Base-by-base conservation (phyloP, 2,888 invertebrate species). In the Tinea trinotella region DNA sequence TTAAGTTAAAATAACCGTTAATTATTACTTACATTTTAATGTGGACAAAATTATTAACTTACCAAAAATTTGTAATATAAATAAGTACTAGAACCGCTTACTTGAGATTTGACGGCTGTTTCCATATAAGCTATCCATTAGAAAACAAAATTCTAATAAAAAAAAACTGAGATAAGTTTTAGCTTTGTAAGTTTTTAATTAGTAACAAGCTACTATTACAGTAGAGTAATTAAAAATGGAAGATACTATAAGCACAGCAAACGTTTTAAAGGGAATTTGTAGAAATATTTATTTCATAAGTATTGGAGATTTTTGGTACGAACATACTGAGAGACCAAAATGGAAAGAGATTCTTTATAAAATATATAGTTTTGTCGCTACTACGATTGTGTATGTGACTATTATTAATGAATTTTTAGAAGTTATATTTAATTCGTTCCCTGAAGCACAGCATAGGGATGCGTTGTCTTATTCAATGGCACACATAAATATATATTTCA, bases 241-340 rank as follows among this genome's bases (percentile, higher is more conserved):
- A 7, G 40, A 40, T 1, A 15, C 2, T 40, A 12, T 40, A 10
- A 19, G 19, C 17, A 48, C 48, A 5, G 9, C 18, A 17, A 48
- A 20, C 12, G 48, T 48, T 10, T 19, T 48, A 18, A 48, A 48
- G 18, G 9, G 48, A 6, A 6, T 48, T 3, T 48, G 48, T 48
- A 48, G 20, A 48, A 19, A 19, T 18, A 48, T 48, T 19, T 48
- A 48, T 48, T 17, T 48, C 7, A 48, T 48, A 1, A 48, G 48
- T 19, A 19, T 48, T 3, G 48, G 48, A 48, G 48, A 48, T 19
- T 48, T 48, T 48, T 48, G 48, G 48, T 48, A 48, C n/a, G 48
- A 48, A 48, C 48, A 2, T 7, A 4, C 19, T 18, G 2, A 48
- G 1, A 48, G 48, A 20, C 48, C 48, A 18, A 48, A 48, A 19